phyloP scores from a whole-genome alignment of 2,888 invertebrate species.

The Cryptophagus acutangulus region DNA sequence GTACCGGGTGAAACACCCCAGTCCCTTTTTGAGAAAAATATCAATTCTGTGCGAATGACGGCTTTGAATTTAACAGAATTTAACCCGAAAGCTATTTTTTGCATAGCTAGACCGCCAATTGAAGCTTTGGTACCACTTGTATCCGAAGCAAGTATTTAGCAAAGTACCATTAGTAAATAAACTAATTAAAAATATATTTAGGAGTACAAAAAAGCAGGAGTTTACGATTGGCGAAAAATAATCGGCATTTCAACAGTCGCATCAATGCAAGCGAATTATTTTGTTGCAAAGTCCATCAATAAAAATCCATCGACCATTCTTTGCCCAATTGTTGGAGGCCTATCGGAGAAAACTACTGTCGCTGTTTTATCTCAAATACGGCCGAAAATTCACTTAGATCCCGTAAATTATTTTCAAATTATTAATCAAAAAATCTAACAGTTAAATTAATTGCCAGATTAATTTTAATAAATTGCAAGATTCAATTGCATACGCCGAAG shows the following conservation, averaged over 20 bases:
- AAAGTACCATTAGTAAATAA: conserved; percentile 1
- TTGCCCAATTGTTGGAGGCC: conserved; percentile 42
- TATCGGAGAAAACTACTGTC: conserved; percentile 35
- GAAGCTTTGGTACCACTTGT: conserved; percentile 43
- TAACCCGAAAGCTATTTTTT: conserved; percentile 39
- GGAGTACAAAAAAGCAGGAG: conserved; percentile 42
- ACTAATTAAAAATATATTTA: conserved; percentile 21
- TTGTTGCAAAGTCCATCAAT: conserved; percentile 32
- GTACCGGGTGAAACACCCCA: conserved; percentile 29
- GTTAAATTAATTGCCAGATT: conserved; percentile 12
- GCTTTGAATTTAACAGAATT: conserved; percentile 41
- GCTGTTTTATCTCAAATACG: conserved; percentile 41
- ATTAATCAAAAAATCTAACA: neutral
- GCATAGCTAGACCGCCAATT: conserved; percentile 42
- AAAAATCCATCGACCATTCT: conserved; percentile 31
- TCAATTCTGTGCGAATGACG: conserved; percentile 37
- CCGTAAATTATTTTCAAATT: conserved; percentile 14
- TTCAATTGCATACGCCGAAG: conserved; percentile 34
- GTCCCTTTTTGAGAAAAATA: conserved; percentile 39
- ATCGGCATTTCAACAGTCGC: conserved; percentile 38
- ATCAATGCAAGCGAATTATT: conserved; percentile 36
- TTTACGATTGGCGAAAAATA: conserved; percentile 38
- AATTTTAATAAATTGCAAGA: conserved; percentile 28
- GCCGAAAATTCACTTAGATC: conserved; percentile 15
- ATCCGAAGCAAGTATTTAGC: conserved; percentile 36